Conservation (phyloP, 2,888 invertebrate species). For the Stictocephala bisonia region DNA sequence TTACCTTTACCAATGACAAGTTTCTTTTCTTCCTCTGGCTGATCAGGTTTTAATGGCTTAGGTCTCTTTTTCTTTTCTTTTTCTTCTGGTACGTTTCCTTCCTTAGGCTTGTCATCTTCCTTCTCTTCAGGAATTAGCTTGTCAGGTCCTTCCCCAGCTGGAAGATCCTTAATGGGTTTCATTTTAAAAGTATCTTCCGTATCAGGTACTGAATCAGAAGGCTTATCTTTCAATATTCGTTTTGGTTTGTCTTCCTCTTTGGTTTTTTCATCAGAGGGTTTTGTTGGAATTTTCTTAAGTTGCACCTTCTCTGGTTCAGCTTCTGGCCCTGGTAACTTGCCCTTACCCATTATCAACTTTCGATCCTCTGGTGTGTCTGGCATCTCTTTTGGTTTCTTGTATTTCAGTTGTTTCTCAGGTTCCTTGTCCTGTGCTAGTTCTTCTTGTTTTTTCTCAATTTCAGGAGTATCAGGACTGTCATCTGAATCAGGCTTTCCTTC, state of each 20-base stretch:
- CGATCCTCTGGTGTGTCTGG: constrained; percentile 65
- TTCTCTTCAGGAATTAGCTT: constrained; percentile 47
- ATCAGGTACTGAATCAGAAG: constrained; percentile 57
- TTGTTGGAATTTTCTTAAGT: constrained; percentile 68
- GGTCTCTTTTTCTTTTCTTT: constrained; percentile 56
- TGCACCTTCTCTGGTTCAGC: constrained; percentile 64
- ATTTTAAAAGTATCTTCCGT: constrained; percentile 51
- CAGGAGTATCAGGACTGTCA: constrained; percentile 56
- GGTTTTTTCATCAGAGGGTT: constrained; percentile 62
- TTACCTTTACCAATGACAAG: constrained; percentile 54
- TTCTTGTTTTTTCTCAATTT: constrained; percentile 46
- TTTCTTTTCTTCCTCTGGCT: constrained; percentile 51
- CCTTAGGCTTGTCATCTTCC: constrained; percentile 45
- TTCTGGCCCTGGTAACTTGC: constrained; percentile 64
- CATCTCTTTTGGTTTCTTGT: constrained; percentile 61
- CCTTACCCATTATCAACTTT: constrained; percentile 67
- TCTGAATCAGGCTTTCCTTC: constrained; percentile 53
- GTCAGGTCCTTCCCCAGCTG: constrained; percentile 60
- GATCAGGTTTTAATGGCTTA: constrained; percentile 48
- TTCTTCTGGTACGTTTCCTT: constrained; percentile 52
- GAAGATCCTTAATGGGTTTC: constrained; percentile 57
- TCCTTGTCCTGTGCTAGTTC: constrained; percentile 56
- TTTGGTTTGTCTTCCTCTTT: constrained; percentile 59
- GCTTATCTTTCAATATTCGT: constrained; percentile 59
- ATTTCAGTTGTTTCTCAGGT: constrained; percentile 65